Evolutionary conservation across 1,140 invertebrate genomes (phyloP).

Genomic region (Zophobas atratus): DNA sequence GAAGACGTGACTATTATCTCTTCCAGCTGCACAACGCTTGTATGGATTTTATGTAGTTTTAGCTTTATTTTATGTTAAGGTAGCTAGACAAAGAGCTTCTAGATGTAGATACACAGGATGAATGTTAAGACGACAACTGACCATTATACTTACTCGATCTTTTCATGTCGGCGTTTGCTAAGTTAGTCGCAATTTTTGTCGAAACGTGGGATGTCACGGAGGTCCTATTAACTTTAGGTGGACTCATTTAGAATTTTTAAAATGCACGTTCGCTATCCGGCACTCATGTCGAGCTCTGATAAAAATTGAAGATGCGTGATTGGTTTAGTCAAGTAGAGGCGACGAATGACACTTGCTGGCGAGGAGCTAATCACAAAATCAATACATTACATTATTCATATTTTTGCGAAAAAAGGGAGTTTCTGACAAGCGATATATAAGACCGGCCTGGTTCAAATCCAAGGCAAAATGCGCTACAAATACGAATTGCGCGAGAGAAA

Average conservation of each 20-base stretch:
- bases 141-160: not conserved
- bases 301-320: slow-evolving; percentile 49
- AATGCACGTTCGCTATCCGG: slow-evolving; percentile 30
- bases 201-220: slow-evolving; percentile 22
- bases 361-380: slow-evolving; percentile 49
- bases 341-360: slow-evolving; percentile 41
- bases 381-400: slow-evolving; percentile 49
- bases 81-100: no score
- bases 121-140: no score
- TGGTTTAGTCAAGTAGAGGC: slow-evolving; percentile 38
- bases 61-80: not conserved
- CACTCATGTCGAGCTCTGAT: slow-evolving; percentile 38
- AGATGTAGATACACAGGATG: no score
- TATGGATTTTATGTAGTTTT: no score
- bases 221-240: slow-evolving; percentile 44
- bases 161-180: not conserved
- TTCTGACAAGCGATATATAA: slow-evolving; percentile 24
- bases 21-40: no score
- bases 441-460: not conserved
- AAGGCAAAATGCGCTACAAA: slow-evolving; percentile 16
- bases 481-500: not conserved
- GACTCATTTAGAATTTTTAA: slow-evolving; percentile 48
- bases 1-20: no score
- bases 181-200: slow-evolving; percentile 37
- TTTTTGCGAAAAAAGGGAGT: slow-evolving; percentile 33